Conservation (phyloP, 1,140 invertebrate species). For the Diorhabda sublineata region DNA sequence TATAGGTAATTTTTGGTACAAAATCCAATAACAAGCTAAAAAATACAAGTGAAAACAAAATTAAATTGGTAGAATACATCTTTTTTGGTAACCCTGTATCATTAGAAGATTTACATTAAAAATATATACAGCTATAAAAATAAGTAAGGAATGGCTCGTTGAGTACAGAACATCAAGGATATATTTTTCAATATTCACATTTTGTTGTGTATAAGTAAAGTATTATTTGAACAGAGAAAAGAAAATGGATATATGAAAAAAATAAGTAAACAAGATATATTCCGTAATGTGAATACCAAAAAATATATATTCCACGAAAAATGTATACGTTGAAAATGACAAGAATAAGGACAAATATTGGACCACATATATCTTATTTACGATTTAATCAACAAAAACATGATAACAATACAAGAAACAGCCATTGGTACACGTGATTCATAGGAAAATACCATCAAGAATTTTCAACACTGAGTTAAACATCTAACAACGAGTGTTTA, state of each 20-base stretch:
- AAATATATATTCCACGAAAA: not conserved
- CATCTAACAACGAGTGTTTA: too few relatives aligned
- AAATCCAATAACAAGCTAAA: conserved; percentile 6
- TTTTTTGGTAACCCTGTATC: conserved; percentile 22
- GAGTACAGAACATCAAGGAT: not conserved
- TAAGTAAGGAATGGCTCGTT: conserved; percentile 15
- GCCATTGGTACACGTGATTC: conserved; percentile 9
- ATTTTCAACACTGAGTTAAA: not conserved
- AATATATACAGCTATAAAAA: conserved; percentile 5
- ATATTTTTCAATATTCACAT: not conserved
- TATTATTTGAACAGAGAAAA: too few relatives aligned
- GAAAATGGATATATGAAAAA: too few relatives aligned
- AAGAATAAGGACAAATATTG: conserved; percentile 8
- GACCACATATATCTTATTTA: conserved; percentile 16
- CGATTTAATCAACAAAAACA: conserved; percentile 18
- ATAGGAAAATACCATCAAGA: conserved; percentile 1
- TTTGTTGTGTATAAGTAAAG: not conserved
- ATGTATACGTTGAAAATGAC: not conserved
- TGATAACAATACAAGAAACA: conserved; percentile 23
- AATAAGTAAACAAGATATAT: too few relatives aligned
- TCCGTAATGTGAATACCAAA: too few relatives aligned
- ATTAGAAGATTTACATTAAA: conserved; percentile 9
- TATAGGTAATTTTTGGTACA: conserved; percentile 6
- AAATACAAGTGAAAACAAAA: conserved; percentile 7
- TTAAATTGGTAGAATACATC: not conserved